These are phyloP conservation scores for Lepilemur septentrionalis DNA, from an alignment of 2,797 vertebrate genomes.

Conservation along the genomic window DNA sequence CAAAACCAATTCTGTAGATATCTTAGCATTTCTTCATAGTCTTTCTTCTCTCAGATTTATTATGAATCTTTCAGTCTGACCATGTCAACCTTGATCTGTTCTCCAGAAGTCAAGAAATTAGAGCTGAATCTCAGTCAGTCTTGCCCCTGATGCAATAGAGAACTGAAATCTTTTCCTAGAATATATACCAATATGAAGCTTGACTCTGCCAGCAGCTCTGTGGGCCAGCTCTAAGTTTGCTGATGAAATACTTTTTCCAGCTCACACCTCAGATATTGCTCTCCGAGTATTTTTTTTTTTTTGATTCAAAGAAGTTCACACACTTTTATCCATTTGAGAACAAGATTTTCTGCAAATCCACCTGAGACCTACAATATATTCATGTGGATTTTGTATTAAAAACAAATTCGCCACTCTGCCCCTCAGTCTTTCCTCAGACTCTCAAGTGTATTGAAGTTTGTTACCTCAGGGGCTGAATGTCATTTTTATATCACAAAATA, in stretches of 20 bases:
- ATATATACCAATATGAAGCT: not conserved
- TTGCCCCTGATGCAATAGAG: not conserved
- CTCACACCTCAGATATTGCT: not conserved
- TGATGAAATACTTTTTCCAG: constrained; percentile 51
- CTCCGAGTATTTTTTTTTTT: not conserved
- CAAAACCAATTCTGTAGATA: not conserved
- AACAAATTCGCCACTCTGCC: constrained; percentile 65
- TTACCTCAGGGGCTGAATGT: constrained; percentile 58
- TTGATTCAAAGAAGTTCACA: constrained; percentile 63
- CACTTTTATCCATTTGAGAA: constrained; percentile 67
- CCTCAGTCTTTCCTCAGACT: constrained; percentile 57
- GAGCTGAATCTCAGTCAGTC: not conserved
- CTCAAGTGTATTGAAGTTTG: constrained; percentile 68
- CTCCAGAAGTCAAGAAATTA: constrained; percentile 9
- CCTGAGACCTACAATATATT: constrained; percentile 60
- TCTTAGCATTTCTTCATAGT: not conserved
- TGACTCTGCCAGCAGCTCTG: not conserved
- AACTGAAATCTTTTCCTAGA: not conserved
- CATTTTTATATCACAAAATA: constrained; percentile 67
- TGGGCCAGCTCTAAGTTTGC: constrained; percentile 1
- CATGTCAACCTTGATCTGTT: not conserved
- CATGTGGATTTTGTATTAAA: constrained; percentile 76
- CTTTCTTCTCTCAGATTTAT: not conserved
- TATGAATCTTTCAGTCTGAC: not conserved
- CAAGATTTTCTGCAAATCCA: constrained; percentile 65